Conservation (phyloP, 2,113 vertebrate species). For the Vireo altiloquus region DNA sequence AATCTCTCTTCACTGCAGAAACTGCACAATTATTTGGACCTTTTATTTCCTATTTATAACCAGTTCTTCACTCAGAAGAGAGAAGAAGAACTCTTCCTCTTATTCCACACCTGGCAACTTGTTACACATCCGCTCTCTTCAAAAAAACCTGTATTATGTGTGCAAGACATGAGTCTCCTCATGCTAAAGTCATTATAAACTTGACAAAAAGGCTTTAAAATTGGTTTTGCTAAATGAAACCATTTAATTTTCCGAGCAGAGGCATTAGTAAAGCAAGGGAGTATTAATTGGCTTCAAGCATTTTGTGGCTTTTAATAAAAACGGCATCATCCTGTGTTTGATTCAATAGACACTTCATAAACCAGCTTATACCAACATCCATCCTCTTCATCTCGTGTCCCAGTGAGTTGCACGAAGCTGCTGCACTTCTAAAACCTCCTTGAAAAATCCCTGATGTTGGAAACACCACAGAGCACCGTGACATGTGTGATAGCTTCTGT, state of each 20-base stretch:
- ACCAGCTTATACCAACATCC: background rate
- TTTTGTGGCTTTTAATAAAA: constrained; percentile 59
- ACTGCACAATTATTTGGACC: background rate
- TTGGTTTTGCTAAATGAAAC: constrained; percentile 3
- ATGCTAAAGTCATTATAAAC: background rate
- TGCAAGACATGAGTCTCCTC: background rate
- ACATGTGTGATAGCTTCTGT: background rate
- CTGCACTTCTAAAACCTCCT: background rate
- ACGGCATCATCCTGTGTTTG: background rate
- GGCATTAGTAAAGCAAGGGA: constrained; percentile 2
- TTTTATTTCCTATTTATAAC: background rate
- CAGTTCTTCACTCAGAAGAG: background rate
- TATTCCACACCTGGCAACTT: background rate
- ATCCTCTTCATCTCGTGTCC: background rate
- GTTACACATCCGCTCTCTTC: background rate
- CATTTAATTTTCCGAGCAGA: background rate
- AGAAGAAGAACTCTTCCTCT: background rate
- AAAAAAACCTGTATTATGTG: background rate
- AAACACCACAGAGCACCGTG: background rate
- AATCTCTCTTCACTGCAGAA: background rate
- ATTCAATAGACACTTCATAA: background rate
- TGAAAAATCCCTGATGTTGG: background rate
- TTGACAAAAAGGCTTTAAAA: background rate
- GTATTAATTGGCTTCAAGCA: constrained; percentile 42
- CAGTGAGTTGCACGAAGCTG: background rate